Evolutionary conservation across 2,113 vertebrate species (phyloP).

Genomic region (Eclectus roratus): DNA sequence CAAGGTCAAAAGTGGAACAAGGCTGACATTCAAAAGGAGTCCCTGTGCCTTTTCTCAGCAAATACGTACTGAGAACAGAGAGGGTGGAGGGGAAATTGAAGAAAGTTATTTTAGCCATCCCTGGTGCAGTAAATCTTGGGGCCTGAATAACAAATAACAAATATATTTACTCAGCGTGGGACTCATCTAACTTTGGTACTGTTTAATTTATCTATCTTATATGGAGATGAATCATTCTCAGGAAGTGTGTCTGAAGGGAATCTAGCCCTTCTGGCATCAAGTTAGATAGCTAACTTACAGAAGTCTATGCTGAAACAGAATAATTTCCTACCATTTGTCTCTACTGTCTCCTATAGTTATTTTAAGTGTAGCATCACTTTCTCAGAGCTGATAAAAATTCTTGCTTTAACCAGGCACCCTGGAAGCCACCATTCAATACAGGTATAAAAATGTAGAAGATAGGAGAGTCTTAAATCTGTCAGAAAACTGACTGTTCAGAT

Average conservation of each 20-base stretch:
- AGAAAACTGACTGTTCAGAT: neutral
- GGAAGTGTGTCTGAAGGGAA: neutral
- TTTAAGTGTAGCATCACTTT: neutral
- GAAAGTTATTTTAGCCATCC: constrained; percentile 28
- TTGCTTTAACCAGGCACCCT: neutral
- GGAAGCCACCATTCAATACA: neutral
- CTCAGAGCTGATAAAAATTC: neutral
- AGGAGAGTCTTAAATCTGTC: neutral
- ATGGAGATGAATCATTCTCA: neutral
- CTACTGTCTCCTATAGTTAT: neutral
- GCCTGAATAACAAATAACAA: neutral
- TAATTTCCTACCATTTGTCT: neutral
- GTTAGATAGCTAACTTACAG: neutral
- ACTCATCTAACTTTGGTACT: neutral
- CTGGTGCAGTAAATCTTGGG: neutral
- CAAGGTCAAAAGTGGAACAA: neutral
- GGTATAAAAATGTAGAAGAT: neutral
- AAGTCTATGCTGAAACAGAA: neutral
- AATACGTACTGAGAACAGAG: neutral
- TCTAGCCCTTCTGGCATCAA: neutral
- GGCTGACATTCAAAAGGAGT: neutral
- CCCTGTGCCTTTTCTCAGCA: neutral
- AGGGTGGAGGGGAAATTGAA: neutral
- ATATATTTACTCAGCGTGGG: neutral
- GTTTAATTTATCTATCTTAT: constrained; percentile 4